These are phyloP conservation scores for Synergus umbraculus DNA, from an alignment of 2,888 invertebrate genomes.

Conservation along the genomic window DNA sequence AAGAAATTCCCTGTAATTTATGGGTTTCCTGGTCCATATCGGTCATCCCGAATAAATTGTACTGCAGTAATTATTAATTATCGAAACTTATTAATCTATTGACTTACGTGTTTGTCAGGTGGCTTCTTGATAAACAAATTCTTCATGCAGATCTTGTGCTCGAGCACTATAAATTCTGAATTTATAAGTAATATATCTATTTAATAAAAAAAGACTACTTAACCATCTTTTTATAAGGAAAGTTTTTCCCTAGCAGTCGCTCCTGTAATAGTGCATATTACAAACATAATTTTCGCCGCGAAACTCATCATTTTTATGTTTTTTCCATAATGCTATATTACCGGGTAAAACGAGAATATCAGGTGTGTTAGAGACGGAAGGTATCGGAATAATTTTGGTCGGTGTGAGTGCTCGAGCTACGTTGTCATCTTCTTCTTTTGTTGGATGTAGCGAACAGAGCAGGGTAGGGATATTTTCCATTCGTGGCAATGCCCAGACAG, in stretches of 20 bases:
- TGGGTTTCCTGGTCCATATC: no score
- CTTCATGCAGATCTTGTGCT: constrained; percentile 36
- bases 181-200: background rate
- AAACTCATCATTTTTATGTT: background rate
- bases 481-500: constrained; percentile 83
- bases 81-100: constrained; percentile 14
- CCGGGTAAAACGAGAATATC: constrained; percentile 70
- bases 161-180: constrained; percentile 20
- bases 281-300: background rate
- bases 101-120: constrained; percentile 26
- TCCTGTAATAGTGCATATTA: background rate
- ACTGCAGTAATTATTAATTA: background rate
- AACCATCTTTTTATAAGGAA: background rate
- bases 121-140: constrained; percentile 23
- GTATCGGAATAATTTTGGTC: constrained; percentile 68
- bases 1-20: no score
- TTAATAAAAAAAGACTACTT: background rate
- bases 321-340: constrained; percentile 50
- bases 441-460: constrained; percentile 78
- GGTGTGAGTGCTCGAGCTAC: constrained; percentile 71
- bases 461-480: constrained; percentile 85
- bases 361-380: constrained; percentile 60
- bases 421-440: constrained; percentile 67
- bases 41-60: background rate
- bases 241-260: constrained; percentile 16